Evolutionary conservation across 2,888 invertebrate species (phyloP), one percentile per base, ranked within the genome.

Genomic region (Alitta virens): DNA sequence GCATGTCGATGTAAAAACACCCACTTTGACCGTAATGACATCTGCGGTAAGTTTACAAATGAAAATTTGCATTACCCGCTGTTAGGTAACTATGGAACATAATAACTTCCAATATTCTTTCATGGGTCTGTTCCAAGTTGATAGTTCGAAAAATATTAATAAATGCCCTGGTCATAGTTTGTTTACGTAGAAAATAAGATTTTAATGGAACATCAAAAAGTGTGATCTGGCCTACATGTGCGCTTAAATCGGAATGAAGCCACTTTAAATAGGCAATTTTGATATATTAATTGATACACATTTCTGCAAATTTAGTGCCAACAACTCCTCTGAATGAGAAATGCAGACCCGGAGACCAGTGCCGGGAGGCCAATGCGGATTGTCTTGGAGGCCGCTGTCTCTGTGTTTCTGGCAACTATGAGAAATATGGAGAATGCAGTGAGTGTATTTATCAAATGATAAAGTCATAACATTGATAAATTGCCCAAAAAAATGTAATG

Each of bases 41-140:
- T 50, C 7, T 68, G 68, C 25, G 51, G 68, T 68, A 53, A 55
- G 63, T 50, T 3, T n/a, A n/a, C n/a, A n/a, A n/a, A n/a, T n/a
- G n/a, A n/a, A n/a, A n/a, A n/a, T n/a, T n/a, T n/a, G n/a, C n/a
- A n/a, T n/a, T n/a, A n/a, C n/a, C n/a, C n/a, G n/a, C n/a, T n/a
- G n/a, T n/a, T n/a, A n/a, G n/a, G n/a, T n/a, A n/a, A n/a, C n/a
- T n/a, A n/a, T n/a, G n/a, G n/a, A n/a, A n/a, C n/a, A n/a, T n/a
- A n/a, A n/a, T n/a, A n/a, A n/a, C n/a, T n/a, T n/a, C n/a, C n/a
- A n/a, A n/a, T n/a, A n/a, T n/a, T n/a, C n/a, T n/a, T n/a, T n/a
- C n/a, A n/a, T n/a, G n/a, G n/a, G n/a, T n/a, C n/a, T n/a, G n/a
- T n/a, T n/a, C n/a, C n/a, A n/a, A n/a, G n/a, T n/a, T n/a, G n/a